phyloP scores from a whole-genome alignment of 2,113 vertebrate species.

The Callipepla californica region DNA sequence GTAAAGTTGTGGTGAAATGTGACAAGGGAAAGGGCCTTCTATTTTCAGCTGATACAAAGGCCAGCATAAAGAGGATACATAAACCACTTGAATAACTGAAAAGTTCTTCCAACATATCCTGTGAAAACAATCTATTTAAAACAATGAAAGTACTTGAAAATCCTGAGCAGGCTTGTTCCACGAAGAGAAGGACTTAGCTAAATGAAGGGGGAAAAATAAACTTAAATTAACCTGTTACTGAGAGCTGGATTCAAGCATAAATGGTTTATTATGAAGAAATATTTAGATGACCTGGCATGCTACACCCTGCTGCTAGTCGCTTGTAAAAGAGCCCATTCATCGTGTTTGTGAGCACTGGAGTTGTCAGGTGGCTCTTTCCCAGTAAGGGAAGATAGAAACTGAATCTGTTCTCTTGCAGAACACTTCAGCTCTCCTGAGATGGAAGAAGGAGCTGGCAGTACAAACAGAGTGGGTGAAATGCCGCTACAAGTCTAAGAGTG shows the following conservation, averaged over 20 bases:
- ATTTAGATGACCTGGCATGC: background rate
- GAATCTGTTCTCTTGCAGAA: background rate
- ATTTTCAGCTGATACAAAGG: background rate
- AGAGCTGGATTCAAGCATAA: background rate
- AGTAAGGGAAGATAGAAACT: background rate
- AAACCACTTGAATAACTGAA: background rate
- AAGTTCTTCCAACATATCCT: background rate
- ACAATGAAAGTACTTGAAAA: background rate
- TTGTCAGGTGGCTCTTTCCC: background rate
- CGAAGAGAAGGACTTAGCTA: background rate
- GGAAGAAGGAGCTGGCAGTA: background rate
- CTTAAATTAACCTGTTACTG: background rate
- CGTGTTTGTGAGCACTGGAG: rapidly evolving
- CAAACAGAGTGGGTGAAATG: background rate
- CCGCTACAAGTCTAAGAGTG: background rate
- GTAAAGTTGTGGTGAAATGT: background rate
- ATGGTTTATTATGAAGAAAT: background rate
- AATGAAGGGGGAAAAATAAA: background rate
- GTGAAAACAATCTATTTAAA: background rate
- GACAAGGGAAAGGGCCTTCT: conserved; percentile 2
- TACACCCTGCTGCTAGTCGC: background rate
- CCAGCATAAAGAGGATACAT: background rate
- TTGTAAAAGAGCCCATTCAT: background rate
- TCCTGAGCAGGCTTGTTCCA: background rate
- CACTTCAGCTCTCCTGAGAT: background rate